Percentiles rank a stretch among this genome's conserved stretches.
Conservation (phyloP, 2,113 vertebrate species). For the Lamprotornis superbus region DNA sequence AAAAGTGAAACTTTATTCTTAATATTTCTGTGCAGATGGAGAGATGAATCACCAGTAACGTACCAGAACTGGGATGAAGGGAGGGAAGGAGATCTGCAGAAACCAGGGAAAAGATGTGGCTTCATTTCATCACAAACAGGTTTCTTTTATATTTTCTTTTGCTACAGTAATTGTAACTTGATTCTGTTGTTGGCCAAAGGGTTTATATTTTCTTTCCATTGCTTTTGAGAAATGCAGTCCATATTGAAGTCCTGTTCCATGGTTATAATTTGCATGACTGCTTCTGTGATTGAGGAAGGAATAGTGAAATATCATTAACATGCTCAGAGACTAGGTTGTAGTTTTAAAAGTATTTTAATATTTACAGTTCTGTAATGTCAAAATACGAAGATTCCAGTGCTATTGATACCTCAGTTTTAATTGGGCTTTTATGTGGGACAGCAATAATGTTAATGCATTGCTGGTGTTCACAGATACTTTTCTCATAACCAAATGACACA, state of each 20-base stretch:
- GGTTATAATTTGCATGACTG: neutral
- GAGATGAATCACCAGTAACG: conserved; percentile 77
- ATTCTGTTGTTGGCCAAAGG: neutral
- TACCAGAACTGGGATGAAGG: conserved; percentile 85
- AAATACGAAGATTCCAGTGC: neutral
- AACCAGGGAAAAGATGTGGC: conserved; percentile 73
- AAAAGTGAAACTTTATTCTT: neutral
- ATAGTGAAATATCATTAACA: neutral
- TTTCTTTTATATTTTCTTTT: conserved; percentile 61
- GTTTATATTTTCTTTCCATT: neutral
- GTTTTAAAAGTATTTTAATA: neutral
- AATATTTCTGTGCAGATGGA: conserved; percentile 81
- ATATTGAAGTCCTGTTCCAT: neutral
- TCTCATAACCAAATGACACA: neutral
- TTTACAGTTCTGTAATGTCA: neutral
- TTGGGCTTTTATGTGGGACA: neutral
- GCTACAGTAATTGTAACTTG: neutral
- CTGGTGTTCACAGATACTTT: neutral
- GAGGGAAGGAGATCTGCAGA: neutral
- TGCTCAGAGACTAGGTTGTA: neutral
- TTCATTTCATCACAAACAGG: conserved; percentile 86
- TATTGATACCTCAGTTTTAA: neutral
- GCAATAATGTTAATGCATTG: neutral
- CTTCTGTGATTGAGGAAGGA: neutral
- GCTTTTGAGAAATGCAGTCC: neutral